Conservation (phyloP, 2,888 invertebrate genomes). For the Tenthredo scrophulariae region DNA sequence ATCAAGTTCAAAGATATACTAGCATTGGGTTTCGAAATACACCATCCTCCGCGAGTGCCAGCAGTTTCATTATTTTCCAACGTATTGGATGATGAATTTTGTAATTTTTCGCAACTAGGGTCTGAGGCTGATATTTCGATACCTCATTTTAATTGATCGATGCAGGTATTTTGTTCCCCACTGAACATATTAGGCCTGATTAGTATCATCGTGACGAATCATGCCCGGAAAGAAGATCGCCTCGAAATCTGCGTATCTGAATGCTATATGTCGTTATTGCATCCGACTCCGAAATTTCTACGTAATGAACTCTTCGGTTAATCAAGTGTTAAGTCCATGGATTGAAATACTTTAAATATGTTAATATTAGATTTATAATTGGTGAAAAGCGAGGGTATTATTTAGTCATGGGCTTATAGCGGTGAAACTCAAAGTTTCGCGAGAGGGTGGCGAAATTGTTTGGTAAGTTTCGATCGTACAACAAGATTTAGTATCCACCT, state of each 20-base stretch:
- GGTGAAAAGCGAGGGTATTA: neutral
- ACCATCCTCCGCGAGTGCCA: neutral
- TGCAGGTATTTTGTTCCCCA: too few relatives aligned
- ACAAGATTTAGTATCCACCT: neutral
- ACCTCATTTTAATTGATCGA: neutral
- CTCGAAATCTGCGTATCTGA: neutral
- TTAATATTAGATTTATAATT: neutral
- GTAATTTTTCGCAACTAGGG: neutral
- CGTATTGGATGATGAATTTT: neutral
- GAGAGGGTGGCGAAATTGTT: constrained; percentile 19
- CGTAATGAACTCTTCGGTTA: neutral
- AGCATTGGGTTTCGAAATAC: neutral
- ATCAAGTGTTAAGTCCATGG: neutral
- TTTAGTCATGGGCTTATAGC: neutral
- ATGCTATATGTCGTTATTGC: neutral
- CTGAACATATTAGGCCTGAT: too few relatives aligned
- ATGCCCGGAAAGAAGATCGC: too few relatives aligned
- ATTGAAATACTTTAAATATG: neutral
- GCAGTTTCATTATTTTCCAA: neutral
- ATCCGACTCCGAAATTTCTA: neutral
- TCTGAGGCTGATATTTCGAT: neutral
- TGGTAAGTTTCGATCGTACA: neutral
- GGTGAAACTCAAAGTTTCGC: neutral
- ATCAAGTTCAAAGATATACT: too few relatives aligned
- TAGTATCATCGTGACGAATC: too few relatives aligned